Percentiles rank a stretch among this genome's conserved stretches.
These are phyloP conservation scores for Malthinus seriepunctatus DNA, from an alignment of 2,888 invertebrate species.

Conservation along the genomic window DNA sequence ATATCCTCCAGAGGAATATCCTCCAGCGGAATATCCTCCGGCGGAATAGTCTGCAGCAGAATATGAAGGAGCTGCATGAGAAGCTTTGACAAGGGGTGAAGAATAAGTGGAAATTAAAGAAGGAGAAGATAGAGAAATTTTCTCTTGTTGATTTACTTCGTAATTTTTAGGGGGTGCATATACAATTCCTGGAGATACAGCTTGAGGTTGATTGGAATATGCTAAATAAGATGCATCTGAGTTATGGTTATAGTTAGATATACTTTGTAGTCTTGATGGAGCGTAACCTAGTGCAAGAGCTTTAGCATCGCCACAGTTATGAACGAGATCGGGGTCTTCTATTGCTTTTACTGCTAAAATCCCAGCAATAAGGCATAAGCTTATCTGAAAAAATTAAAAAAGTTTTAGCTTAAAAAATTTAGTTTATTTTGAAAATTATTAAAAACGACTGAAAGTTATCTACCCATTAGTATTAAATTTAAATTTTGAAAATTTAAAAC, in stretches of 20 bases:
- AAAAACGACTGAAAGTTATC: background rate
- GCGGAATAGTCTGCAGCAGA: constrained; percentile 29
- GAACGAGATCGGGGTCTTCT: constrained; percentile 41
- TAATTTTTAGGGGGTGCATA: constrained; percentile 27
- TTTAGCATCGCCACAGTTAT: constrained; percentile 41
- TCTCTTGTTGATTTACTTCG: constrained; percentile 30
- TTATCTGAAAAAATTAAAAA: constrained; percentile 20
- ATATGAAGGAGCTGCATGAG: constrained; percentile 16
- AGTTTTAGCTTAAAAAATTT: background rate
- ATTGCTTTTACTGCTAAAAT: constrained; percentile 29
- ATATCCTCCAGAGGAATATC: background rate
- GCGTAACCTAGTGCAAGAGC: constrained; percentile 39
- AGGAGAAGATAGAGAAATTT: constrained; percentile 2
- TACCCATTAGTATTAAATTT: background rate
- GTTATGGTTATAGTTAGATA: background rate
- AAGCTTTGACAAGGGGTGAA: constrained; percentile 9
- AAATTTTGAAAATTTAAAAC: background rate
- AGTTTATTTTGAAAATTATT: background rate
- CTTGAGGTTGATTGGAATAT: background rate
- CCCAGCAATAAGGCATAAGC: constrained; percentile 17
- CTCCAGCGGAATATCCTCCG: background rate
- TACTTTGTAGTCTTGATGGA: constrained; percentile 21
- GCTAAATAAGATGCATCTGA: background rate
- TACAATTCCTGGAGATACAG: constrained; percentile 15
- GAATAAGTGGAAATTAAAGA: constrained; percentile 12